Base-by-base conservation (phyloP, 2,888 invertebrate species). In the Dermolepida albohirtum region DNA sequence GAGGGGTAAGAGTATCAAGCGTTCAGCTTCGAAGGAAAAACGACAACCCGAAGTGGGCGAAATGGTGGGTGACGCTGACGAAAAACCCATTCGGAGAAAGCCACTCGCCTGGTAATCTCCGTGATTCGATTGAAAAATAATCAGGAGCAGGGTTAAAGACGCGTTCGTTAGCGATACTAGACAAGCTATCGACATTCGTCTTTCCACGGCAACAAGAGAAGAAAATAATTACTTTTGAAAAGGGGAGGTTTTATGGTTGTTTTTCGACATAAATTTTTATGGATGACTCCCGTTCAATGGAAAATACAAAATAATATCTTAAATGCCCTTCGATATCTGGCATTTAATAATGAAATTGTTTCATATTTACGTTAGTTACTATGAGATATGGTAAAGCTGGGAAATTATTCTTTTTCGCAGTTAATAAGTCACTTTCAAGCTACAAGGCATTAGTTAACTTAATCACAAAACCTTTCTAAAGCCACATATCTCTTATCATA, bases 201-300 rank as follows among this genome's bases (percentile, higher is more conserved):
- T 44, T 27, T 12, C 44, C 44, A 12, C 44, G 44, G 44, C 27
- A 44, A 59, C 59, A 34, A 59, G 59, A 44, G 40, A 29, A 14
- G 59, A 59, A 59, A 59, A 59, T 59, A 59, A 59, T 59, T 59
- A 44, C 47, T 59, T 59, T 59, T 59, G 59, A 59, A 59, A 59
- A 44, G 59, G 44, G 44, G 22, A 6, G 27, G 17, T 59, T 57
- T 59, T 59, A 59, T 29, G 59, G 59, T 59, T 59, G 44, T 59
- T 59, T 59, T 59, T 59, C 44, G 43, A 34, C 59, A 29, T 59
- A 59, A 59, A 59, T 44, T 59, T 59, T 59, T 59, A 59, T 59
- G 44, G 54, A 29, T 29, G 50, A 22, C 11, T 40, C 7, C 22
- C 22, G 44, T 12, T 29, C 16, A 47, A 44, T 43, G 59, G 22